Percentiles rank a stretch among this genome's conserved stretches.
Evolutionary conservation across 2,113 vertebrate species (phyloP).

Genomic region (Lota lota): DNA sequence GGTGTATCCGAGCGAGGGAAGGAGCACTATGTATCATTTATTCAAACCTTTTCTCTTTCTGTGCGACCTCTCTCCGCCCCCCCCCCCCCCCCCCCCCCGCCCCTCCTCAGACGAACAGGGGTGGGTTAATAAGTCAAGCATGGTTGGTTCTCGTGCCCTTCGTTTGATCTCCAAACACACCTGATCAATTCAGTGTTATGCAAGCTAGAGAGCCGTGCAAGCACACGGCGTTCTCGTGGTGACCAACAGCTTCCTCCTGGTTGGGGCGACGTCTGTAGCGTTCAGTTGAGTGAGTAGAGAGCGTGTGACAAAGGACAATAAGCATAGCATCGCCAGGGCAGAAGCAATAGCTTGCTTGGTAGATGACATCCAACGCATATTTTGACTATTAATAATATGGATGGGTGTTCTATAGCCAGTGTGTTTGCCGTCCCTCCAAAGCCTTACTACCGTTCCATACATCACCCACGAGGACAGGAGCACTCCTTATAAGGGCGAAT

Average conservation of each 20-base stretch:
- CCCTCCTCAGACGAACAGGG: conserved; percentile 4
- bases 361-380: too few species aligned
- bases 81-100: background rate
- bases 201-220: conserved; percentile 48
- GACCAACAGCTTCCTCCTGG: background rate
- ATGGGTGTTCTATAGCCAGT: too few species aligned
- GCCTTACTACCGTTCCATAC: too few species aligned
- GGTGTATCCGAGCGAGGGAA: conserved; percentile 34
- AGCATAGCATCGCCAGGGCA: too few species aligned
- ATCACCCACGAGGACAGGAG: conserved; percentile 28
- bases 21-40: conserved; percentile 16
- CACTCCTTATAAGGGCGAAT: conserved; percentile 6
- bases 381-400: too few species aligned
- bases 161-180: conserved; percentile 52
- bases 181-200: conserved; percentile 65
- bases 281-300: too few species aligned
- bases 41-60: conserved; percentile 4
- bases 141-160: conserved; percentile 1
- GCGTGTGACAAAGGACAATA: too few species aligned
- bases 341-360: too few species aligned
- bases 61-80: background rate
- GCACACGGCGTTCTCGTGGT: conserved; percentile 3
- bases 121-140: conserved; percentile 10
- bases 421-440: too few species aligned
- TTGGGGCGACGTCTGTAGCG: too few species aligned